Percentiles rank a stretch among this genome's conserved stretches.
Evolutionary conservation across 2,113 vertebrate genomes (phyloP).

Genomic region (Arothron firmamentum): DNA sequence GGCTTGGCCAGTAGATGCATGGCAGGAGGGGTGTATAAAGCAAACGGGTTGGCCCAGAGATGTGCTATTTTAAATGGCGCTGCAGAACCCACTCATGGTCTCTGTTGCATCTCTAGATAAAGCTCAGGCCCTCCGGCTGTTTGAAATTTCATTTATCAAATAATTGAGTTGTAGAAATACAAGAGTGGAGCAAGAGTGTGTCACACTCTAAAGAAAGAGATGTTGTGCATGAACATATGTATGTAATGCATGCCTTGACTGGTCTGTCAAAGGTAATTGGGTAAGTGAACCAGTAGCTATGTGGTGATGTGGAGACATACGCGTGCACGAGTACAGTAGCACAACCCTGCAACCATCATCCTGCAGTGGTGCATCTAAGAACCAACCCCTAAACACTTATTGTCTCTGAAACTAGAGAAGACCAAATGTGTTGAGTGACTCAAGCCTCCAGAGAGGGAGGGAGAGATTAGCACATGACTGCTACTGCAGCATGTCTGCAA

Average conservation of each 20-base stretch:
- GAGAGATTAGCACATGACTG: conserved; percentile 58
- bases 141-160: conserved; percentile 55
- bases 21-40: conserved; percentile 60
- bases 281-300: conserved; percentile 40
- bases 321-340: too few relatives aligned
- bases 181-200: conserved; percentile 12
- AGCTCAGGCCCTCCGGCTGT: conserved; percentile 52
- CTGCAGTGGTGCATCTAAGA: too few relatives aligned
- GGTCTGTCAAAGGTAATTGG: conserved; percentile 57
- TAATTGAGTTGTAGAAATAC: conserved; percentile 56
- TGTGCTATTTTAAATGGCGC: conserved; percentile 52
- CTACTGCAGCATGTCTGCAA: conserved; percentile 72
- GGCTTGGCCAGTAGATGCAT: conserved; percentile 17
- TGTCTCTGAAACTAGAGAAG: too few relatives aligned
- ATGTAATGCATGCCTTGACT: conserved; percentile 52
- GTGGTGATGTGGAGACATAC: conserved; percentile 10
- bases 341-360: too few relatives aligned
- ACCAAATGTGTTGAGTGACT: too few relatives aligned
- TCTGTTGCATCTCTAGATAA: conserved; percentile 50
- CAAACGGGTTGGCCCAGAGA: conserved; percentile 44
- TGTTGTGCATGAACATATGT: neutral
- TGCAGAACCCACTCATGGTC: conserved; percentile 25
- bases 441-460: too few relatives aligned
- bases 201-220: neutral
- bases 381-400: too few relatives aligned